Percentiles rank a stretch among this genome's conserved stretches.
Conservation (phyloP, 64 coral and sea anemone genomes). For the Montipora sp. region DNA sequence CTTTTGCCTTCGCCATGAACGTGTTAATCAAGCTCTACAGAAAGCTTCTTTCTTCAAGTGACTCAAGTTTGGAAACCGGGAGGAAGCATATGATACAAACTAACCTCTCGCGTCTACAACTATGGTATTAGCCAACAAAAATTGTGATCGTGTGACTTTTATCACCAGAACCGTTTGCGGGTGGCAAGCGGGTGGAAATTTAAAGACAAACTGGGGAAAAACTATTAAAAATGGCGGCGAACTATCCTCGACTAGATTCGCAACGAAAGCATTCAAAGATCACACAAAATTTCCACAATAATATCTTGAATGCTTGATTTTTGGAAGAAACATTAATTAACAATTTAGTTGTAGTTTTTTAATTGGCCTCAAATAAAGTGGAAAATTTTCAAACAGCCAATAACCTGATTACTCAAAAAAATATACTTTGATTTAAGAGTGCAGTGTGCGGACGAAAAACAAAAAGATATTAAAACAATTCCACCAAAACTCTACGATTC, state of each 20-base stretch:
- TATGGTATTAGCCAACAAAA: too few species aligned
- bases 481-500: not conserved
- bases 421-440: not conserved
- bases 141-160: not conserved
- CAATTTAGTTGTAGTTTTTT: not conserved
- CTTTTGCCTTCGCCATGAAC: too few species aligned
- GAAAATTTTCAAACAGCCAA: not conserved
- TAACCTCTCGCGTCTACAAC: too few species aligned
- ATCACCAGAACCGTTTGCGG: not conserved
- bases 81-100: too few species aligned
- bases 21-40: too few species aligned
- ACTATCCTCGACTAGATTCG: not conserved
- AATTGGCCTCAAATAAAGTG: not conserved
- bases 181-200: conserved; percentile 15
- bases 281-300: not conserved
- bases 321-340: too few species aligned
- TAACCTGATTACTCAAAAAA: not conserved
- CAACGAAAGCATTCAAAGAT: not conserved
- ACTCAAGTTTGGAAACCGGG: too few species aligned
- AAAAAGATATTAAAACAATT: not conserved
- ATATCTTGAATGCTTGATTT: not conserved
- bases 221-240: not conserved
- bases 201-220: not conserved
- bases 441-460: not conserved
- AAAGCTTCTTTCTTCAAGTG: too few species aligned